Evolutionary conservation across 2,888 invertebrate genomes (phyloP).

Genomic region (Dasysyrphus albostriatus): DNA sequence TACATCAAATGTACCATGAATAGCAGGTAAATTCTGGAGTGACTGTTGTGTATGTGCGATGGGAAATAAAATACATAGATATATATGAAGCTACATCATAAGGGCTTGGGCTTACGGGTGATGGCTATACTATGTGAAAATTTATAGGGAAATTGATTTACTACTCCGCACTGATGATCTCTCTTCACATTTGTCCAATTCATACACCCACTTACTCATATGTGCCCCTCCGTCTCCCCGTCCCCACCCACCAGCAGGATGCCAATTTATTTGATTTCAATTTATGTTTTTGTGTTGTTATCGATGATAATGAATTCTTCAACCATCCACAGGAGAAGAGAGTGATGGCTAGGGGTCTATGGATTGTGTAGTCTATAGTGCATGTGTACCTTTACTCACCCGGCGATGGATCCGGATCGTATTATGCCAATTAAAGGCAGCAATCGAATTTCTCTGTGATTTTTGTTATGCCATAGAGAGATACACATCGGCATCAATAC

Average conservation of each 20-base stretch:
- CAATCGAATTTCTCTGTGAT: conserved; percentile 73
- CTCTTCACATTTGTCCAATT: conserved; percentile 40
- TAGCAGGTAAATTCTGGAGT: conserved; percentile 43
- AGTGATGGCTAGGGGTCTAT: neutral
- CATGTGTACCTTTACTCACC: conserved; percentile 18
- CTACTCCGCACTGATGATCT: conserved; percentile 51
- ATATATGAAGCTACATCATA: neutral
- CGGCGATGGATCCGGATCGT: conserved; percentile 64
- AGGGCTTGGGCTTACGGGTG: neutral
- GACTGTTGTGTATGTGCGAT: neutral
- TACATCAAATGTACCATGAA: conserved; percentile 65
- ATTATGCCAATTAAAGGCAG: conserved; percentile 74
- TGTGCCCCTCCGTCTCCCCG: too few relatives aligned
- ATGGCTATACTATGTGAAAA: conserved; percentile 17
- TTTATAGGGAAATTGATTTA: conserved; percentile 62
- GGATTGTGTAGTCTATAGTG: neutral
- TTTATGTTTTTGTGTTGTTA: conserved; percentile 69
- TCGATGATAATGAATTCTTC: conserved; percentile 63
- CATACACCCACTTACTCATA: neutral
- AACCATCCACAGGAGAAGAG: neutral
- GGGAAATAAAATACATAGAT: neutral
- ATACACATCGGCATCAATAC: conserved; percentile 20
- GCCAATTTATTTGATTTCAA: conserved; percentile 64
- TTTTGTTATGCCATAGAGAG: conserved; percentile 48
- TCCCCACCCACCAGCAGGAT: conserved; percentile 16